phyloP scores from a whole-genome alignment of 2,113 vertebrate genomes.

The Nannobrachium achirus region DNA sequence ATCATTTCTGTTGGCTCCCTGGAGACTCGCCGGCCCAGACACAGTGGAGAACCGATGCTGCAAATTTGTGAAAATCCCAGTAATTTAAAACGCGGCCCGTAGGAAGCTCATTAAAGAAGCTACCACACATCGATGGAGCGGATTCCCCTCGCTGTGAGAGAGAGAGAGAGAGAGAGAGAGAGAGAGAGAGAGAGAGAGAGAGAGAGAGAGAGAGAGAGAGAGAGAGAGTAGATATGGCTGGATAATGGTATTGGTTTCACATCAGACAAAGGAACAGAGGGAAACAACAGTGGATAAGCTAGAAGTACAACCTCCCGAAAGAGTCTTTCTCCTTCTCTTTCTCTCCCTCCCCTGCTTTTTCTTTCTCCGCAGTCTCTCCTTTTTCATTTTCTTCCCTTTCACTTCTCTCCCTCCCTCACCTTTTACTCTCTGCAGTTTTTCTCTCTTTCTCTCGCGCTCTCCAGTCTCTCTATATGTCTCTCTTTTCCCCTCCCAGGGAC shows the following conservation, averaged over 20 bases:
- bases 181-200: constrained; percentile 19
- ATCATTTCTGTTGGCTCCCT: constrained; percentile 64
- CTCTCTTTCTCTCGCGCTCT: too few species aligned
- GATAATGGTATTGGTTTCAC: constrained; percentile 81
- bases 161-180: constrained; percentile 22
- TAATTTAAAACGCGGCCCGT: constrained; percentile 53
- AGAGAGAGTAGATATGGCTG: constrained; percentile 61
- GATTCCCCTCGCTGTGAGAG: constrained; percentile 53
- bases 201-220: too few species aligned
- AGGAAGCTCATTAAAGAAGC: constrained; percentile 70
- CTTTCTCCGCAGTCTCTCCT: constrained; percentile 10
- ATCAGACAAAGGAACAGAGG: constrained; percentile 65
- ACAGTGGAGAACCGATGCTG: constrained; percentile 42
- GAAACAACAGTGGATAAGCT: constrained; percentile 64
- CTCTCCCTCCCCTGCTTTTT: constrained; percentile 27
- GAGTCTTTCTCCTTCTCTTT: constrained; percentile 11
- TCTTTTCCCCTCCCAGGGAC: too few species aligned
- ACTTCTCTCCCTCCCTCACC: constrained; percentile 8
- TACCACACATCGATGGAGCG: constrained; percentile 58
- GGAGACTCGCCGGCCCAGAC: constrained; percentile 43
- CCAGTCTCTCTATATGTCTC: too few species aligned
- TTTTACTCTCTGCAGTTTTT: not conserved
- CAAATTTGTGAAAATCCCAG: constrained; percentile 66
- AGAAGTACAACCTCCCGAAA: constrained; percentile 54
- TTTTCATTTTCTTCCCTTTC: constrained; percentile 11